These are phyloP conservation scores for Haliclona indistincta DNA, from an alignment of 37 sponge, comb jelly and placozoan genomes.

Conservation along the genomic window DNA sequence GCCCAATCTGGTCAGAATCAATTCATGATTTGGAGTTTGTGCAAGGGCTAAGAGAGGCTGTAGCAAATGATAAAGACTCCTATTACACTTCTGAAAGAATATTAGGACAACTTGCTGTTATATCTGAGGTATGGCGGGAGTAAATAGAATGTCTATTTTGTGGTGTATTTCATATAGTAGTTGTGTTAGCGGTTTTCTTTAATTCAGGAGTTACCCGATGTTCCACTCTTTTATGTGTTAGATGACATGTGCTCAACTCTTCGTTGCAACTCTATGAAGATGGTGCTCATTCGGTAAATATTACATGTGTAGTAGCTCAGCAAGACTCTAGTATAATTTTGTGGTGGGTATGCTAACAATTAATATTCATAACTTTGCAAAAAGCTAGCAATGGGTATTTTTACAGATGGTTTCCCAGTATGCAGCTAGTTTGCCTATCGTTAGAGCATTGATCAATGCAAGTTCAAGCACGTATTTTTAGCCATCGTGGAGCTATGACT, in stretches of 20 bases:
- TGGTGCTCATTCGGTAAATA: no score
- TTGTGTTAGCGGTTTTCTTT: background rate
- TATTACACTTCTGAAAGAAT: constrained; percentile 77
- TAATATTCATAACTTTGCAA: no score
- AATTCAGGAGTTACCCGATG: constrained; percentile 84
- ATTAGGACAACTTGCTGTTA: constrained; percentile 80
- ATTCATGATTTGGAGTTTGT: constrained; percentile 92
- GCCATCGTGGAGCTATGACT: no score
- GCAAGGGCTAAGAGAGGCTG: constrained; percentile 30
- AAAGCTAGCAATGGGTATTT: no score
- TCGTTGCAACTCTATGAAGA: constrained; percentile 75
- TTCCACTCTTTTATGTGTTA: constrained; percentile 83
- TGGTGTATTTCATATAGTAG: background rate
- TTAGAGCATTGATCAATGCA: no score
- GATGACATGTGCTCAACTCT: constrained; percentile 75
- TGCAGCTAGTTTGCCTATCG: no score
- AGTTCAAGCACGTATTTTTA: no score
- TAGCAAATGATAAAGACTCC: constrained; percentile 35
- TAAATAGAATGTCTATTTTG: background rate
- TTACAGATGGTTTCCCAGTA: no score
- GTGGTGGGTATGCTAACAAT: no score
- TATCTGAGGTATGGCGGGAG: constrained; percentile 77
- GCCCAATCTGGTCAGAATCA: constrained; percentile 92
- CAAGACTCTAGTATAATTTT: no score
- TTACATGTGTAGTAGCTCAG: no score